Evolutionary conservation across 2,888 invertebrate species (phyloP).

Genomic region (Oxycera nigricornis): DNA sequence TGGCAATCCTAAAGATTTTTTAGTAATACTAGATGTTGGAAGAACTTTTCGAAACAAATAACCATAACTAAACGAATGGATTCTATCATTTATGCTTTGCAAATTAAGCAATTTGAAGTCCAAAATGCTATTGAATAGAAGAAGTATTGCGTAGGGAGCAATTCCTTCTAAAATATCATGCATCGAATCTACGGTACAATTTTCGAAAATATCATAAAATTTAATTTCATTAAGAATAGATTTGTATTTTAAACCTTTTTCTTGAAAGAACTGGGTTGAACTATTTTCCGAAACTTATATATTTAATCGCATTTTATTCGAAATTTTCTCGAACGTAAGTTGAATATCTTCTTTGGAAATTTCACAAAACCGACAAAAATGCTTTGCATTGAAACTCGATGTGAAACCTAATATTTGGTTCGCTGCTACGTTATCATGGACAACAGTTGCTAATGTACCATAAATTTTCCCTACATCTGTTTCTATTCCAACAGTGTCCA

Average conservation of each 20-base stretch:
- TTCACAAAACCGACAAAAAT: conserved; percentile 42
- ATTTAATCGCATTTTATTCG: conserved; percentile 16
- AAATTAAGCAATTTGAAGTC: conserved; percentile 28
- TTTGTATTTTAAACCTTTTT: conserved; percentile 29
- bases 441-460: conserved; percentile 35
- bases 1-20: conserved; percentile 38
- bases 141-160: conserved; percentile 32
- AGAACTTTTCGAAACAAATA: conserved; percentile 26
- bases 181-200: conserved; percentile 43
- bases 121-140: conserved; percentile 37
- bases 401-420: conserved; percentile 41
- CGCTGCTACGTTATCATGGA: conserved; percentile 43
- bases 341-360: conserved; percentile 40
- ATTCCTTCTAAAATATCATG: conserved; percentile 45
- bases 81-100: conserved; percentile 41
- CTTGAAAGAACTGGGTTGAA: not conserved
- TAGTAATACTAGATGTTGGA: conserved; percentile 26
- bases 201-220: conserved; percentile 35
- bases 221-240: conserved; percentile 39
- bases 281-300: not conserved
- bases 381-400: conserved; percentile 35
- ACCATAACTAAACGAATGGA: conserved; percentile 42
- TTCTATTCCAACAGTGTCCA: conserved; percentile 25
- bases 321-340: conserved; percentile 27
- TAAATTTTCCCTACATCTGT: not conserved